Percentiles rank a stretch among this genome's conserved stretches.
phyloP scores from a whole-genome alignment of 2,113 vertebrate species.

The Lamprotornis superbus region DNA sequence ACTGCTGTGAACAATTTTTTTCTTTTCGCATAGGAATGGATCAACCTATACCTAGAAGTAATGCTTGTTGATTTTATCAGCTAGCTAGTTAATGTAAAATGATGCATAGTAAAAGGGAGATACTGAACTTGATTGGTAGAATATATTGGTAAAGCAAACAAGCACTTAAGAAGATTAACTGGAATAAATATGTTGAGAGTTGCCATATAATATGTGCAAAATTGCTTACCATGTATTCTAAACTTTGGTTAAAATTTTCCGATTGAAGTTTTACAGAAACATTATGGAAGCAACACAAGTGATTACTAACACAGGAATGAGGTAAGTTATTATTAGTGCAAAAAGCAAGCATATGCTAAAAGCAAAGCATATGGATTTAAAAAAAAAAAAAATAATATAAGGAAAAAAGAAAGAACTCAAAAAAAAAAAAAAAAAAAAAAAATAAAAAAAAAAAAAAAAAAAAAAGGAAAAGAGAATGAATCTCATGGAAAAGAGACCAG shows the following conservation, averaged over 20 bases:
- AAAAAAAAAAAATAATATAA: constrained; percentile 44
- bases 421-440: constrained; percentile 34
- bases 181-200: constrained; percentile 56
- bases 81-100: constrained; percentile 63
- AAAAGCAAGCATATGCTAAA: constrained; percentile 80
- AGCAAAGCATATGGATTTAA: constrained; percentile 71
- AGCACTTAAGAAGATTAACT: constrained; percentile 54
- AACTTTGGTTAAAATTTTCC: constrained; percentile 76
- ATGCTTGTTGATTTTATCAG: constrained; percentile 60
- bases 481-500: constrained; percentile 62
- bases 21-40: constrained; percentile 49
- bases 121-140: constrained; percentile 44
- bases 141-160: constrained; percentile 64
- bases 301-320: constrained; percentile 74
- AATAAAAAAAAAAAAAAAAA: constrained; percentile 24
- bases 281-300: constrained; percentile 73
- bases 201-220: constrained; percentile 76
- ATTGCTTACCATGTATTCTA: constrained; percentile 73
- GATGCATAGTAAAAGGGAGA: constrained; percentile 59
- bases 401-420: too few species aligned
- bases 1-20: constrained; percentile 23
- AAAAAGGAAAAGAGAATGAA: constrained; percentile 48
- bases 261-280: constrained; percentile 62
- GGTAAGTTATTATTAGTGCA: constrained; percentile 81
- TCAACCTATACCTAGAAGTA: constrained; percentile 65